Base-by-base conservation (phyloP, 2,113 vertebrate genomes). In the Empidonax traillii region DNA sequence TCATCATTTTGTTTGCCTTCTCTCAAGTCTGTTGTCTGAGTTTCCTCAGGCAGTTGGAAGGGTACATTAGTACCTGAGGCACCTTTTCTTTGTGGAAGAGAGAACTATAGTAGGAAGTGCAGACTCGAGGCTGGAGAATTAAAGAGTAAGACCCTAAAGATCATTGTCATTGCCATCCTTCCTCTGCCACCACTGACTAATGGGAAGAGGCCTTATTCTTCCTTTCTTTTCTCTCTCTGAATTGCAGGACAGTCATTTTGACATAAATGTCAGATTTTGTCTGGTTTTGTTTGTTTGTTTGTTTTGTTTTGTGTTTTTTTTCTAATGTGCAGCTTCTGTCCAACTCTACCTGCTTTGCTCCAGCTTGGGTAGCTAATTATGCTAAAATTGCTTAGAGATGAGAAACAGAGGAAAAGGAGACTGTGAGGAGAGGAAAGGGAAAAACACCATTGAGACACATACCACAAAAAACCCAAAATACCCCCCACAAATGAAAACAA, bases 271-370 rank as follows among this genome's bases (percentile, higher is more conserved):
- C 53, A 25, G 3, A 2, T 2, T 31, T 68, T 63, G 3, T 43
- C 62, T 43, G 8, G 46, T 59, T 44, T 87, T 1, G 0, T 49
- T 44, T 53, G 52, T 22, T 11, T 2, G 8, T 46, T 44, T 87
- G 1, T 0, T 49, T 44, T 53, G 52, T 22, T 11, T 2, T 0
- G 3, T 6, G 3, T 1, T 3, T 3, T 62, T 28, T 15, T 2
- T 0, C 31, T 37, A 12, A 7, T 21, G 2, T n/a, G 68, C 3
- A 1, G 4, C 28, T 69, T 58, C 41, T 66, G 22, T 33, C 37
- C 27, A 61, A 7, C 6, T 16, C 49, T 20, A 23, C 27, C 27
- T 76, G 30, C 28, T 75, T 49, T 87, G 8, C 21, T 83, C 17
- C 2, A 4, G 7, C n/a, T 73, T 65, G 21, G 8, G 19, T 53